Evolutionary conservation across 2,797 vertebrate genomes (phyloP), one percentile per base, ranked within the genome.

Genomic region (Poecile montanus): DNA sequence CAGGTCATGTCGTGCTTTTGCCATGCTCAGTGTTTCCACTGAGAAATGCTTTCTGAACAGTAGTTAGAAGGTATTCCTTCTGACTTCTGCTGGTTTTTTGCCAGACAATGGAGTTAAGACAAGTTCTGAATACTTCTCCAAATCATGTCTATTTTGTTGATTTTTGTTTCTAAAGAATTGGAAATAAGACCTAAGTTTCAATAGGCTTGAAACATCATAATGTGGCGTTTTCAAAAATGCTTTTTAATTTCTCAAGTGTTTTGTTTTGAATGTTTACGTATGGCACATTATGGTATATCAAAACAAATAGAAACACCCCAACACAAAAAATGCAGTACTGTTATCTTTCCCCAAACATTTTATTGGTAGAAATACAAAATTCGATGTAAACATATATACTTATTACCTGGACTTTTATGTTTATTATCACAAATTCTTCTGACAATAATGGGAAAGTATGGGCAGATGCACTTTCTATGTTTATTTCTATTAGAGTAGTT

Each of bases 371-470:
- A 77, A 63, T 51, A 38, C 2, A 0, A 48, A 53, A 25, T 44
- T 68, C 5, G 48, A 3, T 76, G 5, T 19, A 61, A 83, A 47
- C 34, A 14, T 14, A 23, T 34, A 7, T 16, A 20, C 3, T 57
- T 54, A 21, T 11, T 67, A 38, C 3, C 2, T 40, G 10, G 1
- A 2, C 1, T 60, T 60, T 66, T 60, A 34, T 51, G 4, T 2
- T 67, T 75, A 7, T 67, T 78, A 44, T 60, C 8, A 61, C 1
- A 70, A 79, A 71, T 22, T 32, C 16, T 82, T 73, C 12, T 34
- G 16, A 10, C 2, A 29, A 8, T 13, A 38, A 15, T 5, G 2
- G 13, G 0, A 0, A 70, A 78, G 38, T 56, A 60, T 16, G 2
- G 13, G 11, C 26, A 82, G 70, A 75, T 30, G 1, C 0, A 25